A percentile compares a stretch with the other conserved stretches of the same genome.
Evolutionary conservation across 2,888 invertebrate species (phyloP).

Genomic region (Leptarthrus brevirostris): DNA sequence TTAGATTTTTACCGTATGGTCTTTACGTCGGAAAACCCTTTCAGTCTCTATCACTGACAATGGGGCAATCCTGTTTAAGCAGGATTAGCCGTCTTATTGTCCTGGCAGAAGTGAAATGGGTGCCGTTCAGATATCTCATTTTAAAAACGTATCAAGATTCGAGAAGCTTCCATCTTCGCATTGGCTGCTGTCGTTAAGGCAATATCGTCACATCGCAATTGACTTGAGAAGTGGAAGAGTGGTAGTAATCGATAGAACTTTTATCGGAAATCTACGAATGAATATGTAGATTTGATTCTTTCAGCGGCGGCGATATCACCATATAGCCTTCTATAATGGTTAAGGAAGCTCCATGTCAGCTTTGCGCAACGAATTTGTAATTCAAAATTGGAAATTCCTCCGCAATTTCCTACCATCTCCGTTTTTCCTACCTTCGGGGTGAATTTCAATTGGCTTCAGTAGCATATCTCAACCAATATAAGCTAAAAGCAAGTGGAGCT

Average conservation of each 20-base stretch:
- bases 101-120: constrained; percentile 13
- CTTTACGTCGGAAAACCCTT: constrained; percentile 6
- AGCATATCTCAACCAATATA: background rate
- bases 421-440: constrained; percentile 16
- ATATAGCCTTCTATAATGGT: constrained; percentile 6
- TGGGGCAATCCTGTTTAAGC: constrained; percentile 35
- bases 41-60: constrained; percentile 21
- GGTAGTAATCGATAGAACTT: constrained; percentile 36
- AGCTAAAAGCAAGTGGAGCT: background rate
- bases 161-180: background rate
- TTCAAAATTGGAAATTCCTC: constrained; percentile 31
- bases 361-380: constrained; percentile 38
- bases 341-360: background rate
- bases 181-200: constrained; percentile 19
- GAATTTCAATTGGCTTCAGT: constrained; percentile 8
- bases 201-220: constrained; percentile 2
- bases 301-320: constrained; percentile 1
- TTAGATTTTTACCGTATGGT: constrained; percentile 1
- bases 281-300: constrained; percentile 43
- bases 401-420: background rate
- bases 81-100: constrained; percentile 30
- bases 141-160: background rate
- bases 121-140: background rate
- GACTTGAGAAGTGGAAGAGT: background rate
- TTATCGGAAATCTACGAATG: constrained; percentile 9